Conservation (phyloP, 2,888 invertebrate genomes). For the Patella depressa region DNA sequence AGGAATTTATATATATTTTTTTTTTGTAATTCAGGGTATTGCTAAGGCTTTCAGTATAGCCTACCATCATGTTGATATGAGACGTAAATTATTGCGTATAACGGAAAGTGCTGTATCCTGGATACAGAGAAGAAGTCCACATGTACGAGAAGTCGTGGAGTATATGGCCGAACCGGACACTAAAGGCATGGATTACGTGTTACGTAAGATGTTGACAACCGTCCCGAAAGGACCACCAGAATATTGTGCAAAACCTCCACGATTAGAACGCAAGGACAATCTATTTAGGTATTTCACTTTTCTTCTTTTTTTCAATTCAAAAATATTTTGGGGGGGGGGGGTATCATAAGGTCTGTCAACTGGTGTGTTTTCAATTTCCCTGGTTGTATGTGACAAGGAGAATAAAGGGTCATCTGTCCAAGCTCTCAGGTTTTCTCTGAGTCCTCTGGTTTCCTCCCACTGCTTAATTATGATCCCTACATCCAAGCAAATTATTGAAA, state of each 20-base stretch:
- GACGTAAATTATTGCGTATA: constrained; percentile 66
- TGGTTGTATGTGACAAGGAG: too few species aligned
- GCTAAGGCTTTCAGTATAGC: constrained; percentile 70
- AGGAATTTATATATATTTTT: not conserved
- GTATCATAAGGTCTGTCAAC: too few species aligned
- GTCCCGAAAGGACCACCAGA: constrained; percentile 59
- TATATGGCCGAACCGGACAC: constrained; percentile 68
- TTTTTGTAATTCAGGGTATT: constrained; percentile 60
- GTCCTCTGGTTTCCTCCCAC: too few species aligned
- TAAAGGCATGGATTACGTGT: constrained; percentile 58
- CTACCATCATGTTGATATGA: constrained; percentile 68
- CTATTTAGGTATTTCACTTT: constrained; percentile 62
- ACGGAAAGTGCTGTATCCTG: constrained; percentile 69
- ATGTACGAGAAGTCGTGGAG: constrained; percentile 62
- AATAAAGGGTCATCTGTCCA: too few species aligned
- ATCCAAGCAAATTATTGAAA: too few species aligned
- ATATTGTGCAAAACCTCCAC: constrained; percentile 54
- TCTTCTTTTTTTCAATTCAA: not conserved
- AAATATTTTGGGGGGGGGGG: too few species aligned
- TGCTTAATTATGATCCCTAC: too few species aligned
- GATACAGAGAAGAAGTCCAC: constrained; percentile 66
- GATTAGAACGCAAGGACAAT: constrained; percentile 68
- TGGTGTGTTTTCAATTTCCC: too few species aligned
- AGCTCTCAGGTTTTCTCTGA: too few species aligned
- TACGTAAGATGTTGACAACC: constrained; percentile 67